Evolutionary conservation across 2,797 vertebrate genomes (phyloP).

Genomic region (Falco naumanni): DNA sequence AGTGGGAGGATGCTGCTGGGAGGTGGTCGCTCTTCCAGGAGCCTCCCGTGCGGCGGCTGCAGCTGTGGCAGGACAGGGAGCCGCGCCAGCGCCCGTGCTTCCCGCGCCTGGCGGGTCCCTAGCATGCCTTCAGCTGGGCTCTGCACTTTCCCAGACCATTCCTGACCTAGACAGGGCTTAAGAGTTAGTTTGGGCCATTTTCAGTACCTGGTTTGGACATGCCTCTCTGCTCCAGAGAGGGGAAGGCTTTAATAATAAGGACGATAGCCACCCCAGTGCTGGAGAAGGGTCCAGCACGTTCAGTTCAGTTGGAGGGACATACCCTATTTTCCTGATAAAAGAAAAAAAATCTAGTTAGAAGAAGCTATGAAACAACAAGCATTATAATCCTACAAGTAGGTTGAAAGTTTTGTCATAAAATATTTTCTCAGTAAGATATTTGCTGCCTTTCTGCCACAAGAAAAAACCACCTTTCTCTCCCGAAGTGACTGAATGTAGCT

Average conservation of each 20-base stretch:
- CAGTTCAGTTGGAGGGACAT: accelerated
- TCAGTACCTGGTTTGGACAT: not conserved
- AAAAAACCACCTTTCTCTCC: not conserved
- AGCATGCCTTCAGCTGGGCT: not conserved
- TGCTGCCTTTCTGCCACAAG: not conserved
- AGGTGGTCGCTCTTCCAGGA: not conserved
- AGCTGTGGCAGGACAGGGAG: not conserved
- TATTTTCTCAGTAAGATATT: not conserved
- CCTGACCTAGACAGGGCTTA: not conserved
- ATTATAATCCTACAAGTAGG: not conserved
- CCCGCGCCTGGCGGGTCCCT: not conserved
- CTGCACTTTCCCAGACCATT: not conserved
- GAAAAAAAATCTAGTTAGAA: not conserved
- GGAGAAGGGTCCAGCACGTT: not conserved
- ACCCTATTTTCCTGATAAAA: not conserved
- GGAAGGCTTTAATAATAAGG: not conserved
- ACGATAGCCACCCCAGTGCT: not conserved
- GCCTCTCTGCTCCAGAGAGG: not conserved
- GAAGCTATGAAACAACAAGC: not conserved
- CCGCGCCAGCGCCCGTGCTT: not conserved
- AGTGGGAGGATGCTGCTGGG: not conserved
- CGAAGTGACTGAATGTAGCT: not conserved
- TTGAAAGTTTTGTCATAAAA: not conserved
- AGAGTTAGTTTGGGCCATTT: not conserved
- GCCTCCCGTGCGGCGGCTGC: not conserved